phyloP scores from a whole-genome alignment of 2,797 vertebrate species.

The Pseudomugil tenellus region DNA sequence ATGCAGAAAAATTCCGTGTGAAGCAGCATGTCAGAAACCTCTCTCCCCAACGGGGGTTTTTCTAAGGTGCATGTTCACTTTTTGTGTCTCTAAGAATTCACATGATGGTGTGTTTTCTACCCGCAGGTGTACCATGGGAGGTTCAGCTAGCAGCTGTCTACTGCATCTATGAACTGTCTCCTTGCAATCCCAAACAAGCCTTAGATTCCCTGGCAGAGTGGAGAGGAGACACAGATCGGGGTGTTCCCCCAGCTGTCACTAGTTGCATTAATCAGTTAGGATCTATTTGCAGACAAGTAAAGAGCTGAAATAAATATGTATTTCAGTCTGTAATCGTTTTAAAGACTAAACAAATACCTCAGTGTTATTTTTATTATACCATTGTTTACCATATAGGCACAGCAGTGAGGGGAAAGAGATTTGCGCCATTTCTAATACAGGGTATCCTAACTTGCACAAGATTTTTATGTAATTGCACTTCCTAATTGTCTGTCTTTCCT shows the following conservation, averaged over 20 bases:
- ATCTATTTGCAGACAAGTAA: slow-evolving; percentile 78
- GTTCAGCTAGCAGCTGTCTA: slow-evolving; percentile 93
- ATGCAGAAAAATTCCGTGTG: not conserved
- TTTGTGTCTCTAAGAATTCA: not conserved
- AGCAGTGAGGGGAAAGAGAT: not conserved
- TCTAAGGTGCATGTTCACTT: not conserved
- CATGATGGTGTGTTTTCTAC: slow-evolving; percentile 7
- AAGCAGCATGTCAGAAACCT: not conserved
- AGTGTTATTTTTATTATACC: slow-evolving; percentile 14
- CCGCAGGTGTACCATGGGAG: slow-evolving; percentile 89
- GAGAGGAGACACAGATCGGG: slow-evolving; percentile 76
- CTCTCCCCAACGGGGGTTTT: not conserved
- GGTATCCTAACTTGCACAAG: not conserved
- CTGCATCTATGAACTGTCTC: slow-evolving; percentile 89
- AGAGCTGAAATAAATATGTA: slow-evolving; percentile 38
- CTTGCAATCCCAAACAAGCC: slow-evolving; percentile 87
- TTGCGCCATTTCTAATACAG: not conserved
- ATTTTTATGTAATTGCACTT: not conserved
- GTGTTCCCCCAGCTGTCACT: slow-evolving; percentile 84
- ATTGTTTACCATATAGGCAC: not conserved
- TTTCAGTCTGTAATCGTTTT: slow-evolving; percentile 6
- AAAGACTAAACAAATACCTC: slow-evolving; percentile 12
- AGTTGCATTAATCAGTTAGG: slow-evolving; percentile 86
- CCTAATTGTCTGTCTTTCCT: not conserved
- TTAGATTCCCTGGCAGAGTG: slow-evolving; percentile 85